Evolutionary conservation across 2,888 invertebrate species (phyloP), one percentile per base, ranked within the genome.

Genomic region (Pristionchus exspectatus): DNA sequence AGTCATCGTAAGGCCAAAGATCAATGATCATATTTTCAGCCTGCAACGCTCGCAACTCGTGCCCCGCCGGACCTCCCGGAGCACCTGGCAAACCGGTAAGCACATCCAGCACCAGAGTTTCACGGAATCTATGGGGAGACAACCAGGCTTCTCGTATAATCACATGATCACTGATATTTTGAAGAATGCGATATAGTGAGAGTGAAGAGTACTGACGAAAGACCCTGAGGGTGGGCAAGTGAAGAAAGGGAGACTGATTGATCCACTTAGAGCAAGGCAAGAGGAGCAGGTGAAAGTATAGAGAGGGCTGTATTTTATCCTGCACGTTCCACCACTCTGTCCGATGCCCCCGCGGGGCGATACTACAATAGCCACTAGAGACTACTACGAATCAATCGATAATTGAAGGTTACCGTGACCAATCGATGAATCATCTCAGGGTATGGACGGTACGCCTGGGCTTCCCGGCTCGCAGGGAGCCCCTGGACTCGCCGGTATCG

Each of bases 401-500:
- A 77, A 72, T 63, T 24, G 44, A 50, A 50, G 44, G 14, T 12
- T 72, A 72, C 69, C 5, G 69, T 69, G 27, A 5, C 69, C 24
- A 27, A 27, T 69, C 27, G 10, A 33, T 72, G 12, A 30, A 18
- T 72, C 14, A 69, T 30, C 90, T 24, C 90, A 91, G 90, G 93
- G 93, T 30, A 89, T 91, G 33, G 93, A 93, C 87, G 93, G 93
- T 27, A 91, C 91, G 18, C 92, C 92, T 9, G 93, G 93, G 24
- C 83, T 89, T 14, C 89, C 91, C 38, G 94, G 94, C 24, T 87
- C 89, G 12, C 91, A 91, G 1, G 94, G 94, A 89, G 90, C 93
- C 1, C 92, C 92, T 4, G 94, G 94, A 74, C 91, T 93, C 86
- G 92, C 93, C 72, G 94, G 94, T 83, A 94, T 93, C 85, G 92